A percentile compares a stretch with the other conserved stretches of the same genome.
phyloP scores from a whole-genome alignment of 2,888 invertebrate genomes.

The Melanostoma scalare region DNA sequence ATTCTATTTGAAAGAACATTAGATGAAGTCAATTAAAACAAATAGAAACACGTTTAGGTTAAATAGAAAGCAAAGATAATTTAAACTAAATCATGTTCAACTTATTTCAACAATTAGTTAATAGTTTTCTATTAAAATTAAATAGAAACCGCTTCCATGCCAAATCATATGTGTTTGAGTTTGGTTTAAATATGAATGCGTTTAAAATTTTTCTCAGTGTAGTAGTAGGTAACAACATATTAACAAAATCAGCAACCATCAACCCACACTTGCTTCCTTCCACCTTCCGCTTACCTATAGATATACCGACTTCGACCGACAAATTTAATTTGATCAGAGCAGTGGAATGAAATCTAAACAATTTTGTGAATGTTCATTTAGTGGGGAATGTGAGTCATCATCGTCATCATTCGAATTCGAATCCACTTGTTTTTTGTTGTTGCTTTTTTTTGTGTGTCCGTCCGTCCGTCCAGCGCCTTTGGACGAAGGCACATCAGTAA shows the following conservation, averaged over 20 bases:
- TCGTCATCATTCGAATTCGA: constrained; percentile 40
- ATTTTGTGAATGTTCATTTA: constrained; percentile 68
- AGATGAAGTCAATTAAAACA: too few species aligned
- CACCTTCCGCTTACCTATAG: not conserved
- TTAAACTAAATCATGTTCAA: too few species aligned
- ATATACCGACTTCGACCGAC: not conserved
- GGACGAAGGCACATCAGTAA: constrained; percentile 61
- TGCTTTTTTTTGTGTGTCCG: not conserved
- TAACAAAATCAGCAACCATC: constrained; percentile 50
- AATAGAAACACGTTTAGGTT: too few species aligned
- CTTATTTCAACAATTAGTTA: too few species aligned
- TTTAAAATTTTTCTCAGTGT: too few species aligned
- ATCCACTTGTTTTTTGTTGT: constrained; percentile 29
- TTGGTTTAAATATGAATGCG: too few species aligned
- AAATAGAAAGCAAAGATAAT: too few species aligned
- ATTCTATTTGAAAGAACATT: too few species aligned
- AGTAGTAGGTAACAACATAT: too few species aligned
- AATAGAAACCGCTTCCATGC: too few species aligned
- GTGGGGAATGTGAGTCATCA: constrained; percentile 70
- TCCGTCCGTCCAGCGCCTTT: constrained; percentile 19
- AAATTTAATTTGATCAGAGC: constrained; percentile 34
- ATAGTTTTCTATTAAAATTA: too few species aligned
- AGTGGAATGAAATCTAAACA: constrained; percentile 55
- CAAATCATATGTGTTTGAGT: too few species aligned
- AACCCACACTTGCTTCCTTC: constrained; percentile 53